phyloP scores from a whole-genome alignment of 2,888 invertebrate genomes.

The Acanthosoma haemorrhoidale region DNA sequence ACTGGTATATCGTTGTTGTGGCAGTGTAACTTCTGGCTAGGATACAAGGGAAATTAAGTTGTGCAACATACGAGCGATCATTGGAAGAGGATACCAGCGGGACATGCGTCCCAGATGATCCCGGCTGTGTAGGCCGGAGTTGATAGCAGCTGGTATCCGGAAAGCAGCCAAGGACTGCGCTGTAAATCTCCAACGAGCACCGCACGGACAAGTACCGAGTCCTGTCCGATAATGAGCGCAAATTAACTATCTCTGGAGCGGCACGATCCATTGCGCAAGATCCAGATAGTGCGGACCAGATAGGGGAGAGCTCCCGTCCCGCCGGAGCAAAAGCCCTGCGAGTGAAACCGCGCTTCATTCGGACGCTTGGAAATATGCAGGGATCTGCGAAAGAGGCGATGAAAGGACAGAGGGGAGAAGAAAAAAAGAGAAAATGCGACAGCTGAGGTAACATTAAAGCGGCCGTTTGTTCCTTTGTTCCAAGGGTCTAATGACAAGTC shows the following conservation, averaged over 20 bases:
- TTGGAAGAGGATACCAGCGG: no score
- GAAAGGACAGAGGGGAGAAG: not conserved
- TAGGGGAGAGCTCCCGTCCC: not conserved
- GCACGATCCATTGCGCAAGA: slow-evolving; percentile 22
- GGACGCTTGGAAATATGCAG: no score
- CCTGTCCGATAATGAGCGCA: slow-evolving; percentile 12
- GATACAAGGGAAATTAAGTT: not conserved
- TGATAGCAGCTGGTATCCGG: not conserved
- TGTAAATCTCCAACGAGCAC: not conserved
- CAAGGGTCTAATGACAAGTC: not conserved
- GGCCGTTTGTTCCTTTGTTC: not conserved
- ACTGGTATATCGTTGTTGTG: no score
- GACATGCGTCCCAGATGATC: not conserved
- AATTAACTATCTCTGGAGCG: slow-evolving; percentile 17
- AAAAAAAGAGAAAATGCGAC: no score
- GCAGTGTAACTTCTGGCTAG: not conserved
- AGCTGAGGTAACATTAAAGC: not conserved
- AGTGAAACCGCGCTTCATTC: no score
- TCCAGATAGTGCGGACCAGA: not conserved
- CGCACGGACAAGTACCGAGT: not conserved
- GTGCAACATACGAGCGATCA: not conserved
- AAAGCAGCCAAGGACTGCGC: not conserved
- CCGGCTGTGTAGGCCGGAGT: not conserved
- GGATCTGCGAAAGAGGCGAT: no score
- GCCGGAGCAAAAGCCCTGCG: no score